Percentiles rank a stretch among this genome's conserved stretches.
Conservation (phyloP, 2,113 vertebrate species). For the Myxocyprinus asiaticus region DNA sequence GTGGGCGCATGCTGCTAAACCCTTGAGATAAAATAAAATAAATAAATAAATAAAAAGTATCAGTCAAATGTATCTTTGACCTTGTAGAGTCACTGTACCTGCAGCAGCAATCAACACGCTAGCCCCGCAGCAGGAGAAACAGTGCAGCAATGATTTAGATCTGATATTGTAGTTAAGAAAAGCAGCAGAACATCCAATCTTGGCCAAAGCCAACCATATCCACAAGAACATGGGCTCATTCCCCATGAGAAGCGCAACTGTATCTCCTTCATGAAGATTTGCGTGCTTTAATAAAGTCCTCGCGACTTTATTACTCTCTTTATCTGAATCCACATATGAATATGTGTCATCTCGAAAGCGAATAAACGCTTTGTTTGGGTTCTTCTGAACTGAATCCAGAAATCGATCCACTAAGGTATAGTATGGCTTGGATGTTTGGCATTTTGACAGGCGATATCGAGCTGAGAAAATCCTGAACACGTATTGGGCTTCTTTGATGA, state of each 20-base stretch:
- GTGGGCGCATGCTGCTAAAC: too few relatives aligned
- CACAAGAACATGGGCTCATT: conserved; percentile 66
- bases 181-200: conserved; percentile 63
- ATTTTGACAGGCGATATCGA: not conserved
- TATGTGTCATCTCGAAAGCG: conserved; percentile 60
- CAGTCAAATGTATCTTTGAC: too few relatives aligned
- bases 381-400: conserved; percentile 50
- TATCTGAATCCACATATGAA: conserved; percentile 64
- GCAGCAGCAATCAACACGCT: conserved; percentile 62
- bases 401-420: conserved; percentile 63
- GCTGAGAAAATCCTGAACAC: not conserved
- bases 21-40: too few relatives aligned
- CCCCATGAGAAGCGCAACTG: conserved; percentile 59
- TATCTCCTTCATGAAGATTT: conserved; percentile 55
- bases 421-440: conserved; percentile 47
- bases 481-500: conserved; percentile 61
- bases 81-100: too few relatives aligned
- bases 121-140: conserved; percentile 59
- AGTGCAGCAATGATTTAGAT: conserved; percentile 61
- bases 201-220: conserved; percentile 64
- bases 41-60: too few relatives aligned
- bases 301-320: conserved; percentile 61
- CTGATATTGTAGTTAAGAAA: conserved; percentile 68
- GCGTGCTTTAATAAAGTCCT: conserved; percentile 47
- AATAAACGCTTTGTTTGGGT: conserved; percentile 63